Evolutionary conservation across 2,797 vertebrate species (phyloP).

Genomic region (Ispidina picta): DNA sequence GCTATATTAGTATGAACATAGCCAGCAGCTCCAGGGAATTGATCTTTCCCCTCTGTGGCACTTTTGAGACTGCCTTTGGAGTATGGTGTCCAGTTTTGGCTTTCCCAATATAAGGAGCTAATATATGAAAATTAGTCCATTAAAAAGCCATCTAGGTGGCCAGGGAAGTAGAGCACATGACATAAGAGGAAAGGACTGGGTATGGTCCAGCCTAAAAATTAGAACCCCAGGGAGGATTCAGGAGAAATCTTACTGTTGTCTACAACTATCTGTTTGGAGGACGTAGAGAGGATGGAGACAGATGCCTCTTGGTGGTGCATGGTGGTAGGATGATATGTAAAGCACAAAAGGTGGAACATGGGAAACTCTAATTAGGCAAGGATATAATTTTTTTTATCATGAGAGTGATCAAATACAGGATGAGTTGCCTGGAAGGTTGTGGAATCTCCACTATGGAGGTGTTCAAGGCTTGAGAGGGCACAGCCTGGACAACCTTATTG

Average conservation of each 20-base stretch:
- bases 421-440: not conserved
- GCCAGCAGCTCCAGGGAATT: not conserved
- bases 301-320: not conserved
- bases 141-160: not conserved
- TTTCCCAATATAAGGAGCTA: not conserved
- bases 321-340: not conserved
- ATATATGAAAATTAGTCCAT: not conserved
- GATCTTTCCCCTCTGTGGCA: not conserved
- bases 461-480: not conserved
- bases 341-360: not conserved
- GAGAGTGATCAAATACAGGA: not conserved
- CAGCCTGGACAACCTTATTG: not conserved
- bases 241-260: not conserved
- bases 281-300: not conserved
- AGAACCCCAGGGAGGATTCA: not conserved
- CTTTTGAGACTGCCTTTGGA: not conserved
- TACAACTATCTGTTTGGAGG: not conserved
- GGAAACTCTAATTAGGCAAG: not conserved
- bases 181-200: not conserved
- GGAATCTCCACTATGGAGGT: not conserved
- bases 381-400: not conserved
- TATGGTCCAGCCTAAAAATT: not conserved
- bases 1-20: not conserved
- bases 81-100: not conserved
- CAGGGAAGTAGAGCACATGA: not conserved